A percentile compares a stretch with the other conserved stretches of the same genome.
Conservation (phyloP, 2,113 vertebrate species). For the Peromyscus californicus region DNA sequence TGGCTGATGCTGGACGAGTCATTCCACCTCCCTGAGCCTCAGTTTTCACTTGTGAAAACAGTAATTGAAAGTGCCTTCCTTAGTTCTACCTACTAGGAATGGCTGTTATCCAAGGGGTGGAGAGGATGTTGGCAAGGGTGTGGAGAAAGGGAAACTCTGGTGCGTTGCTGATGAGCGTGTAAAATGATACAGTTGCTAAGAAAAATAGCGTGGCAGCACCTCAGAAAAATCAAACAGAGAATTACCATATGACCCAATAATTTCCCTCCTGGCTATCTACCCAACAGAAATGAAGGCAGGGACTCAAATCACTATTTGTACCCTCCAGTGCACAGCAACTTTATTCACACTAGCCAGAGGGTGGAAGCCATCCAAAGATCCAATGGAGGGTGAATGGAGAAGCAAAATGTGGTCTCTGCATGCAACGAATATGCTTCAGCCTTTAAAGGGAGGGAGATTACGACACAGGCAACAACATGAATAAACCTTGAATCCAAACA, state of each 20-base stretch:
- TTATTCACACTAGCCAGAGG: neutral
- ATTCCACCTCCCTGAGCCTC: slow-evolving; percentile 7
- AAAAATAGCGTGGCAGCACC: neutral
- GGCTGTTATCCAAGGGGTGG: neutral
- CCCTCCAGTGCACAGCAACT: neutral
- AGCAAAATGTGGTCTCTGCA: neutral
- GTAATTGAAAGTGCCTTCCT: slow-evolving; percentile 39
- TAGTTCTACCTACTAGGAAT: neutral
- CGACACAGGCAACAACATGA: neutral
- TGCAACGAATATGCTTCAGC: neutral
- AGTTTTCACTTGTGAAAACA: slow-evolving; percentile 25
- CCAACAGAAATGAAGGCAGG: neutral
- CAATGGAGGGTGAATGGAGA: neutral
- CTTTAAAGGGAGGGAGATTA: neutral
- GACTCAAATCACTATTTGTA: neutral
- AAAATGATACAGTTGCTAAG: neutral
- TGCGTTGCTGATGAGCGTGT: neutral
- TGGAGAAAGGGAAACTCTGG: neutral
- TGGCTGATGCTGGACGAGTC: neutral
- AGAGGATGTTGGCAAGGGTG: neutral
- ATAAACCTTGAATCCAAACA: neutral
- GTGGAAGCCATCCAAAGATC: neutral
- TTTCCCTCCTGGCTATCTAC: neutral
- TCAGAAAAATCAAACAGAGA: slow-evolving; percentile 22
- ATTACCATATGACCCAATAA: slow-evolving; percentile 1